Evolutionary conservation across 2,113 vertebrate genomes (phyloP).

Genomic region (Cepphus grylle): DNA sequence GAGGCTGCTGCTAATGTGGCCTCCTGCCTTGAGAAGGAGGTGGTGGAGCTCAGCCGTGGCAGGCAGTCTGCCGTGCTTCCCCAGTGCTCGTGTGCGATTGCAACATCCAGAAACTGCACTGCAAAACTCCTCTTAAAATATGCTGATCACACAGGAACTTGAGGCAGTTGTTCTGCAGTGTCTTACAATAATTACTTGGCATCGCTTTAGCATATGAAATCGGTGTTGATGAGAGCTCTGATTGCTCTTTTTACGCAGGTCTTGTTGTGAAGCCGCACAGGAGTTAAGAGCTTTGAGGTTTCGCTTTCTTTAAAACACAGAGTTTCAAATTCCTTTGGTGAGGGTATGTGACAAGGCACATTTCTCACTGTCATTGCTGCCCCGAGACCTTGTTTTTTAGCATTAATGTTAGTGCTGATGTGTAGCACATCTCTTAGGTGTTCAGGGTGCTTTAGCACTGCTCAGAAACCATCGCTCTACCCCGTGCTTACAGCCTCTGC

Average conservation of each 20-base stretch:
- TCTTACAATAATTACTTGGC: background rate
- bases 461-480: background rate
- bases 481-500: fast-evolving
- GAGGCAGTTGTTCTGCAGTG: background rate
- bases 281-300: background rate
- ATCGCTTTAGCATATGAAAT: background rate
- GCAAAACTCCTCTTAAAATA: background rate
- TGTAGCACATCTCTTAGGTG: background rate
- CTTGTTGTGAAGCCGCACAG: background rate
- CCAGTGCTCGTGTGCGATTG: background rate
- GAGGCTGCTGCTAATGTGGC: background rate
- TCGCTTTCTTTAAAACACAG: background rate
- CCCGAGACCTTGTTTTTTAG: background rate
- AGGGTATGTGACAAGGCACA: background rate
- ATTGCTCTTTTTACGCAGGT: background rate
- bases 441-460: background rate
- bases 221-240: background rate
- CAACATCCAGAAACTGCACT: background rate
- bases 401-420: background rate
- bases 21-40: background rate
- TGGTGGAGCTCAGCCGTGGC: background rate
- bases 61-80: background rate
- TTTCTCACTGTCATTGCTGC: background rate
- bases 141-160: background rate
- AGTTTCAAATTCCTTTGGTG: background rate